Conservation (phyloP, 2,113 vertebrate genomes). For the Lates calcarifer region DNA sequence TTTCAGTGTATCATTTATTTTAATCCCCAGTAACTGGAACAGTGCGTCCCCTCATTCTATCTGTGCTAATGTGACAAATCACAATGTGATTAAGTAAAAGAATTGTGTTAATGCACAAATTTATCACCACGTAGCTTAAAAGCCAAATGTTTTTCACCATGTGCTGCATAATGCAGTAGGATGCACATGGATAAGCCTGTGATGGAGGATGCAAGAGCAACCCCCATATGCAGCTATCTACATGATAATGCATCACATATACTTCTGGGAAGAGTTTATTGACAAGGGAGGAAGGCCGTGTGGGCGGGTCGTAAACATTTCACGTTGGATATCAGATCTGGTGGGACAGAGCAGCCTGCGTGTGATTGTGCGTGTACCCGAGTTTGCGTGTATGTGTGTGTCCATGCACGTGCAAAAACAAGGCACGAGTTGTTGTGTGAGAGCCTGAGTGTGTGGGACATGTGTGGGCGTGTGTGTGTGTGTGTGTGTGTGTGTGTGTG, state of each 20-base stretch:
- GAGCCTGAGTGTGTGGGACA: conserved; percentile 76
- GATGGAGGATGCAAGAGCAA: conserved; percentile 68
- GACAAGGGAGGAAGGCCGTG: conserved; percentile 74
- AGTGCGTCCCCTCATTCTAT: conserved; percentile 43
- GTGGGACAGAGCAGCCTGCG: conserved; percentile 61
- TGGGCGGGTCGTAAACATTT: conserved; percentile 81
- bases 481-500: conserved; percentile 80
- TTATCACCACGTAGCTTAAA: conserved; percentile 54
- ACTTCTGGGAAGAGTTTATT: conserved; percentile 80
- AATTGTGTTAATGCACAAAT: conserved; percentile 56
- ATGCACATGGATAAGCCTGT: conserved; percentile 68
- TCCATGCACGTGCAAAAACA: conserved; percentile 46
- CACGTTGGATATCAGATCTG: conserved; percentile 72
- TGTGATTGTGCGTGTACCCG: conserved; percentile 9
- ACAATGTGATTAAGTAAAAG: conserved; percentile 46
- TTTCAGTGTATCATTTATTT: conserved; percentile 49
- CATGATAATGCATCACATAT: conserved; percentile 69
- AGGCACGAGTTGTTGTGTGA: conserved; percentile 37
- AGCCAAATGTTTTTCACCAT: conserved; percentile 10
- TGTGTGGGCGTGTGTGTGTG: conserved; percentile 74
- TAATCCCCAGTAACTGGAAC: conserved; percentile 38
- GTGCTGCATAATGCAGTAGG: conserved; percentile 44
- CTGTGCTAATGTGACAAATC: conserved; percentile 64
- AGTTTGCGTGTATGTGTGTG: conserved; percentile 27
- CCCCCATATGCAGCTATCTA: conserved; percentile 44